Base-by-base conservation (phyloP, 2,113 vertebrate species). In the Hydrochoerus hydrochaeris region DNA sequence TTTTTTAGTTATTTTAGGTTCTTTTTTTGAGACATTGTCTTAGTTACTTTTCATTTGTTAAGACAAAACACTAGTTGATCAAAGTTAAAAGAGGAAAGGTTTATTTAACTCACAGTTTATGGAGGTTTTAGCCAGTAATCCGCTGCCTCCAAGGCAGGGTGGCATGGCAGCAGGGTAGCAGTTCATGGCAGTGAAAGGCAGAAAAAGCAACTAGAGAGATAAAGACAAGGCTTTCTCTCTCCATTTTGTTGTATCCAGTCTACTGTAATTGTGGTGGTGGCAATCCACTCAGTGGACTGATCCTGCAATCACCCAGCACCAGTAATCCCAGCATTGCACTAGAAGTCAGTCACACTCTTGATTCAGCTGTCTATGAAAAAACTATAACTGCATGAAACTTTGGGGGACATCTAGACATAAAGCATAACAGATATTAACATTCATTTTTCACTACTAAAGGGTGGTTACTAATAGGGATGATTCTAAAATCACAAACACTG, bases 401-500 rank as follows among this genome's bases (percentile, higher is more conserved):
- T n/a, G 67, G 19, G 35, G 35, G 16, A 20, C 17, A 20, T 19
- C 35, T 9, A 69, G 67, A 69, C 0, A 19, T 35, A 20, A 69
- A n/a, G 17, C 7, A 19, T 8, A 69, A 20, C 17, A 80, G 1
- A 83, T 78, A 60, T 14, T 62, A 69, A 65, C 5, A 58, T 7
- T 91, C 41, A 32, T 62, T 83, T 80, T 84, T 57, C 26, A 85
- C 94, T n/a, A 83, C 11, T 65, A 54, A 91, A 87, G 57, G 7
- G 20, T 20, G 1, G 2, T 17, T 85, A 62, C 30, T 92, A 17
- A 62, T 30, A 11, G 24, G 38, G 13, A 16, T 77, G 41, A 28
- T 91, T 95, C 60, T 93, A 96, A 97, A 92, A 86, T 80, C 57
- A 88, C 57, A 22, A 78, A 95, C 20, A 44, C 38, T 89, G 52